A percentile compares a stretch with the other conserved stretches of the same genome.
These are phyloP conservation scores for Dynastes tityus DNA, from an alignment of 2,888 invertebrate species.

Conservation along the genomic window DNA sequence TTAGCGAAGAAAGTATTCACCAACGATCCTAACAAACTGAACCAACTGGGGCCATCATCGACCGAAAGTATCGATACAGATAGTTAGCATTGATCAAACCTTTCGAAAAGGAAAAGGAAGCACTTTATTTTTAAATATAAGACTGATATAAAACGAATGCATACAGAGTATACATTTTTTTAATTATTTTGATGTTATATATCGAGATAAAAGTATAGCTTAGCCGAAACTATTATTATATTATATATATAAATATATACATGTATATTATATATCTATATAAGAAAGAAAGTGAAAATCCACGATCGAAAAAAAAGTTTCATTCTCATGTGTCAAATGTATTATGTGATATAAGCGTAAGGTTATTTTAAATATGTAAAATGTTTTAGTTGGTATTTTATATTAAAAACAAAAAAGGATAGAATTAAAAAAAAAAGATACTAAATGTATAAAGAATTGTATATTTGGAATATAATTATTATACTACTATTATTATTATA, in stretches of 20 bases:
- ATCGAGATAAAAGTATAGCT: conserved; percentile 49
- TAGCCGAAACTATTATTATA: conserved; percentile 37
- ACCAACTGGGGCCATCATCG: conserved; percentile 65
- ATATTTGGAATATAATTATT: conserved; percentile 49
- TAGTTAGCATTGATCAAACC: conserved; percentile 50
- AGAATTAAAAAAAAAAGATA: background rate
- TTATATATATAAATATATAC: conserved; percentile 15
- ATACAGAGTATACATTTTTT: conserved; percentile 64
- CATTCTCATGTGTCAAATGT: conserved; percentile 68
- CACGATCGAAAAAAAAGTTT: conserved; percentile 34
- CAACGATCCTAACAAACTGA: conserved; percentile 85
- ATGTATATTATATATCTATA: conserved; percentile 18
- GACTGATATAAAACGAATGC: conserved; percentile 61
- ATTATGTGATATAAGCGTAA: conserved; percentile 65
- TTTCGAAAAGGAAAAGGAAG: conserved; percentile 18
- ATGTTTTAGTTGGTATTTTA: conserved; percentile 52
- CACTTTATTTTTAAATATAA: conserved; percentile 58
- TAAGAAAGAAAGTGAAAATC: conserved; percentile 27
- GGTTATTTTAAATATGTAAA: conserved; percentile 50
- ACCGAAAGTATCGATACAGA: conserved; percentile 50
- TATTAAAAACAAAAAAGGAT: conserved; percentile 41
- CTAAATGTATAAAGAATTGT: conserved; percentile 43
- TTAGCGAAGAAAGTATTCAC: conserved; percentile 86
- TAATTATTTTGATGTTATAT: conserved; percentile 60
- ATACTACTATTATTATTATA: conserved; percentile 10